These are phyloP conservation scores for Melospiza melodia DNA, from an alignment of 2,113 vertebrate genomes.

Conservation along the genomic window DNA sequence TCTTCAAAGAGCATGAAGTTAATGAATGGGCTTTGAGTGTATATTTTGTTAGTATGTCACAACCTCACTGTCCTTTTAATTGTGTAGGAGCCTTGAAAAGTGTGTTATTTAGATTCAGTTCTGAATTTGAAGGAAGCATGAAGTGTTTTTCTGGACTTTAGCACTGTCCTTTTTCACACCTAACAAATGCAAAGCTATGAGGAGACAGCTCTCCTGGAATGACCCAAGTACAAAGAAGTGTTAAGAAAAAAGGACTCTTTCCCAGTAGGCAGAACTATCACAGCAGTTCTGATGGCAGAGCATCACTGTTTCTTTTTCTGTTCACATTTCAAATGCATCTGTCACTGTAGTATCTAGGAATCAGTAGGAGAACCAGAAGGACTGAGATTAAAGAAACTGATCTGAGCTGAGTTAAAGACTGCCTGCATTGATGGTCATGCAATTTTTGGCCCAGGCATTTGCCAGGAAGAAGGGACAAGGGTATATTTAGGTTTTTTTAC, in stretches of 20 bases:
- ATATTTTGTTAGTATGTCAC: neutral
- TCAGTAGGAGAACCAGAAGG: neutral
- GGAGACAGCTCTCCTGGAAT: neutral
- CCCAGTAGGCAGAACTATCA: neutral
- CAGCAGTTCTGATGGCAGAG: neutral
- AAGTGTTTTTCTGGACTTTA: neutral
- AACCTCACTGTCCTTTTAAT: neutral
- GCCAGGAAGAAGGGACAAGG: neutral
- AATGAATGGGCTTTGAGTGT: neutral
- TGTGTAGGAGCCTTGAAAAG: neutral
- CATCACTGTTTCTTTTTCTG: neutral
- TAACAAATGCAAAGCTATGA: neutral
- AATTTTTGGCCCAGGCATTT: neutral
- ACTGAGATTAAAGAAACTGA: neutral
- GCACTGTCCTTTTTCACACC: neutral
- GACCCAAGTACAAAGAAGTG: neutral
- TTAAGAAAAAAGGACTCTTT: neutral
- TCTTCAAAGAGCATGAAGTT: neutral
- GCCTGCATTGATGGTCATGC: neutral
- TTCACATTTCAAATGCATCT: neutral
- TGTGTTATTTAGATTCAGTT: neutral
- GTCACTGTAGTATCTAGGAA: neutral
- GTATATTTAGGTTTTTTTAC: neutral
- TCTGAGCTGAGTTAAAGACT: neutral
- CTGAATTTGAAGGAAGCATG: neutral